Conservation (phyloP, 2,888 invertebrate species). For the Melanostoma scalare region DNA sequence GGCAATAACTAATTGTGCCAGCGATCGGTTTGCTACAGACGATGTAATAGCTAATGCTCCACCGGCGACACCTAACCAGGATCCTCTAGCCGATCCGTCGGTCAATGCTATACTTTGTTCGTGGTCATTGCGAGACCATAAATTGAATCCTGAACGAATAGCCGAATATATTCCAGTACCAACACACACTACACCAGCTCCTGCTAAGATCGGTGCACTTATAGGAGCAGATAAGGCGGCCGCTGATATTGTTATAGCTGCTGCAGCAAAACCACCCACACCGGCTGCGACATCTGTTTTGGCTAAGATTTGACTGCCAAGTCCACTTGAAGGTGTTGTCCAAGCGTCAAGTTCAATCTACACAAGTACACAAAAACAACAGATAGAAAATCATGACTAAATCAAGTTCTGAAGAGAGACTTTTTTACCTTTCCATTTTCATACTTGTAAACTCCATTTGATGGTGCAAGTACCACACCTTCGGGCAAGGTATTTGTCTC, state of each 20-base stretch:
- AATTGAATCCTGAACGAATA: slow-evolving; percentile 75
- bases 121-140: slow-evolving; percentile 77
- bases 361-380: background rate
- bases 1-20: slow-evolving; percentile 76
- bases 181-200: slow-evolving; percentile 74
- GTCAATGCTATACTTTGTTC: slow-evolving; percentile 77
- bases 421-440: slow-evolving; percentile 54
- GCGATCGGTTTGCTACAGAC: slow-evolving; percentile 76
- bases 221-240: slow-evolving; percentile 72
- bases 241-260: slow-evolving; percentile 74
- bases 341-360: slow-evolving; percentile 75
- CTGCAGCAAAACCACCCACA: slow-evolving; percentile 75
- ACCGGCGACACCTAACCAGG: slow-evolving; percentile 77
- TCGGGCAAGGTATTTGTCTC: slow-evolving; percentile 81
- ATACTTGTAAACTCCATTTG: slow-evolving; percentile 79
- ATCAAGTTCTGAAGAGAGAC: too few species aligned
- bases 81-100: slow-evolving; percentile 76
- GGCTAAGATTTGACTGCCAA: slow-evolving; percentile 54
- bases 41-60: slow-evolving; percentile 77
- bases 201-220: slow-evolving; percentile 75
- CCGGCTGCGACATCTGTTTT: slow-evolving; percentile 74
- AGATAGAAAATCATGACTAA: background rate
- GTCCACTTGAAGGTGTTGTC: slow-evolving; percentile 76
- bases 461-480: slow-evolving; percentile 82
- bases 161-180: slow-evolving; percentile 76